These are phyloP conservation scores for Diarsia mendica DNA, from an alignment of 2,888 invertebrate genomes.

Conservation along the genomic window DNA sequence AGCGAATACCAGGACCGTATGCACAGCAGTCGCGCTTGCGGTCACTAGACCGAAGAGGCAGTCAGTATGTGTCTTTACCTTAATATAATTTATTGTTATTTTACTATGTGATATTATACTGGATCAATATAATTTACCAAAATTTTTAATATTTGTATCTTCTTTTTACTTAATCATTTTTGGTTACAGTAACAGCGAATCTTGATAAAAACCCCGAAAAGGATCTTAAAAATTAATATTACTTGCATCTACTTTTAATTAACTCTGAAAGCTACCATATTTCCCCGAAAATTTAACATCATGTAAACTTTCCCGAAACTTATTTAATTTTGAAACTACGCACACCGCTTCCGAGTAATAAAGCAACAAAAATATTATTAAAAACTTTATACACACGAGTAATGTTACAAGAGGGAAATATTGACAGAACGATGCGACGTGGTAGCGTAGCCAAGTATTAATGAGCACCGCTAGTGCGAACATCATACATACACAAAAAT, in stretches of 20 bases:
- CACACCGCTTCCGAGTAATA: conserved; percentile 13
- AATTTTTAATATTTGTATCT: too few species aligned
- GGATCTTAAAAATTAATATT: background rate
- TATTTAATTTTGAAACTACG: conserved; percentile 31
- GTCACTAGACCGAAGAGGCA: too few species aligned
- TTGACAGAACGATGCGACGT: conserved; percentile 29
- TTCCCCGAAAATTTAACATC: background rate
- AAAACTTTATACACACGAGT: conserved; percentile 28
- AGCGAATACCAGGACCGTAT: too few species aligned
- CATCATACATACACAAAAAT: background rate
- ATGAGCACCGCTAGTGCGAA: conserved; percentile 40
- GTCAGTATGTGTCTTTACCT: background rate
- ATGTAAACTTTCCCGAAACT: conserved; percentile 16
- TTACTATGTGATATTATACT: background rate
- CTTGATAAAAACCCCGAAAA: background rate
- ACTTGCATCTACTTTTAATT: conserved; percentile 7
- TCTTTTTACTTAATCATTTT: too few species aligned
- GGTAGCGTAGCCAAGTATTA: conserved; percentile 46
- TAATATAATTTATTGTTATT: background rate
- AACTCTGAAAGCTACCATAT: background rate
- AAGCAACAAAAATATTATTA: conserved; percentile 32
- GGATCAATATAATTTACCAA: too few species aligned
- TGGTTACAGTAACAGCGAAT: background rate
- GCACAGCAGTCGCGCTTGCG: too few species aligned
- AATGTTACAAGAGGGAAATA: conserved; percentile 42